Evolutionary conservation across 2,797 vertebrate species (phyloP).

Genomic region (Chrosomus eos): DNA sequence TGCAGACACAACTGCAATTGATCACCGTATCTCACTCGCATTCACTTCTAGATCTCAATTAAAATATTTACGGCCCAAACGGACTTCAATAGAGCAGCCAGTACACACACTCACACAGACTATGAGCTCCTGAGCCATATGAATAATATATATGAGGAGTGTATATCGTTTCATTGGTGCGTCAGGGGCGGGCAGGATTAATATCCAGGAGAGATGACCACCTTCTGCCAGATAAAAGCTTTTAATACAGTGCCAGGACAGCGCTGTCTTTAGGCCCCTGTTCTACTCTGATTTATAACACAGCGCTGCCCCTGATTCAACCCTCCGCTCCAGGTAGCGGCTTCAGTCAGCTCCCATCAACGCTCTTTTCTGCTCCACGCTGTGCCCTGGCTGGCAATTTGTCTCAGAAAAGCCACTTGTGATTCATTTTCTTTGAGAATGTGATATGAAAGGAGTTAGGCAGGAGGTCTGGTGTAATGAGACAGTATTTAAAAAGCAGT

Average conservation of each 20-base stretch:
- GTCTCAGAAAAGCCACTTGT: slow-evolving; percentile 64
- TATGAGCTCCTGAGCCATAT: slow-evolving; percentile 42
- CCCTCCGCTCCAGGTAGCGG: slow-evolving; percentile 62
- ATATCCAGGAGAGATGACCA: slow-evolving; percentile 55
- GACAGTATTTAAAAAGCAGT: slow-evolving; percentile 66
- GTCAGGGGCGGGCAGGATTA: slow-evolving; percentile 55
- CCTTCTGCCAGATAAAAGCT: slow-evolving; percentile 63
- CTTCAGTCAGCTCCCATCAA: slow-evolving; percentile 64
- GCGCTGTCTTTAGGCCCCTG: slow-evolving; percentile 49
- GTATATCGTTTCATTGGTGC: slow-evolving; percentile 53
- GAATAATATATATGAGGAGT: slow-evolving; percentile 61
- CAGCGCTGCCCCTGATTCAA: slow-evolving; percentile 58
- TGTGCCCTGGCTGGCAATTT: slow-evolving; percentile 64
- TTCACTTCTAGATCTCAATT: slow-evolving; percentile 39
- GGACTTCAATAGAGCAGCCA: slow-evolving; percentile 1
- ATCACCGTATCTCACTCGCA: slow-evolving; percentile 26
- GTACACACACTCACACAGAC: slow-evolving; percentile 49
- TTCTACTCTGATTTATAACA: slow-evolving; percentile 58
- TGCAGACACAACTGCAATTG: slow-evolving; percentile 7
- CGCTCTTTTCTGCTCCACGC: slow-evolving; percentile 56
- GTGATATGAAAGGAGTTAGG: slow-evolving; percentile 62
- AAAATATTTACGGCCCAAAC: slow-evolving; percentile 43
- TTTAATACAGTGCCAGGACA: slow-evolving; percentile 63
- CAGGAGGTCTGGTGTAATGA: slow-evolving; percentile 67
- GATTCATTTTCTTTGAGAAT: slow-evolving; percentile 60